Percentiles rank a stretch among this genome's conserved stretches.
Evolutionary conservation across 2,888 invertebrate genomes (phyloP).

Genomic region (Pammene fasciana): DNA sequence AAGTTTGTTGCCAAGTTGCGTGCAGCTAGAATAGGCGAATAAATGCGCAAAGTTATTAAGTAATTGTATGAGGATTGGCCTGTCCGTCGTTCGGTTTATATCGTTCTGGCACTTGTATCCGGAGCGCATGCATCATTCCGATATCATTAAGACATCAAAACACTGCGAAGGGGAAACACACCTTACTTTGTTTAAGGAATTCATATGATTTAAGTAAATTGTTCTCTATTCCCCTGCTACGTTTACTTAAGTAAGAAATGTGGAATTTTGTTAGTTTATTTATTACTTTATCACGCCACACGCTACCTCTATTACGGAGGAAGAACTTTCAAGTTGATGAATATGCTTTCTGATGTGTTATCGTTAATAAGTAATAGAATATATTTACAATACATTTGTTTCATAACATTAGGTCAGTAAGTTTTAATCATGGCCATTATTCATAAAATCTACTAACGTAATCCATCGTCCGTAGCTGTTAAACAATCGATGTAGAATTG

Average conservation of each 20-base stretch:
- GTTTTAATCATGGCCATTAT: constrained; percentile 14
- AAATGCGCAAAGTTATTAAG: constrained; percentile 39
- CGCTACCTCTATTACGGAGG: constrained; percentile 8
- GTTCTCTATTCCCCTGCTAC: constrained; percentile 55
- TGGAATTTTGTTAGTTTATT: constrained; percentile 32
- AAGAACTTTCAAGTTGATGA: constrained; percentile 2
- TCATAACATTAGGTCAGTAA: constrained; percentile 12
- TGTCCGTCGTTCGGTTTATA: constrained; percentile 50
- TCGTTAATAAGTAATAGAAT: not conserved
- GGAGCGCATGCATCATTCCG: constrained; percentile 72
- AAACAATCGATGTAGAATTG: constrained; percentile 11
- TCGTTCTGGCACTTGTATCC: constrained; percentile 65
- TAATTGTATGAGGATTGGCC: constrained; percentile 43
- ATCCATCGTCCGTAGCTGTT: constrained; percentile 10
- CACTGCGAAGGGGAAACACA: constrained; percentile 62
- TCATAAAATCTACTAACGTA: constrained; percentile 10
- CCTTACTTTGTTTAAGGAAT: constrained; percentile 67
- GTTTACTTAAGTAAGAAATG: constrained; percentile 30
- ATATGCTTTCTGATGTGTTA: constrained; percentile 6
- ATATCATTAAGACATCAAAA: constrained; percentile 79
- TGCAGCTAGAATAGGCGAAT: constrained; percentile 38
- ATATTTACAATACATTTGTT: not conserved
- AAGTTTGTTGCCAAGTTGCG: constrained; percentile 47
- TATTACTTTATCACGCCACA: constrained; percentile 31
- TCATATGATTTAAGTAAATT: constrained; percentile 50